These are phyloP conservation scores for Cyprinus carpio DNA, from an alignment of 2,113 vertebrate genomes.

Conservation along the genomic window DNA sequence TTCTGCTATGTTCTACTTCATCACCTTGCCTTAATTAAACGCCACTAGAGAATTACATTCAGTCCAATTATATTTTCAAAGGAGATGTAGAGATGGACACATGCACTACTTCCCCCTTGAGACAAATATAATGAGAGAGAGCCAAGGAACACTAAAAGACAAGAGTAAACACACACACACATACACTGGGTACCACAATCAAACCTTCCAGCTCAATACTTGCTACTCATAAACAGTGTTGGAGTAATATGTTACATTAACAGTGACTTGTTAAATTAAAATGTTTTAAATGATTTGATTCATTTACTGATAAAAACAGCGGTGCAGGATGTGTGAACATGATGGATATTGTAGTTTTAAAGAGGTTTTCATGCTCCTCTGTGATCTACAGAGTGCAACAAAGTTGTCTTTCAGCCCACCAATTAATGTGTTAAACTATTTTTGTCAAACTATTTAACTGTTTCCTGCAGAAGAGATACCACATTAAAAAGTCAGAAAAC, in stretches of 20 bases:
- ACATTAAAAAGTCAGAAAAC: neutral
- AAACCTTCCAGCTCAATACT: neutral
- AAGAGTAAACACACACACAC: neutral
- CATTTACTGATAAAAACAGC: neutral
- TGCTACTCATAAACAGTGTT: conserved; percentile 7
- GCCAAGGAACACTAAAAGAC: neutral
- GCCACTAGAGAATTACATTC: conserved; percentile 44
- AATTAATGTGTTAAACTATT: neutral
- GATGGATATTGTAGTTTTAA: neutral
- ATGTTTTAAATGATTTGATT: neutral
- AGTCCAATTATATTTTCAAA: conserved; percentile 54
- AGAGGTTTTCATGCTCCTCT: neutral
- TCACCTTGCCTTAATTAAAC: conserved; percentile 56
- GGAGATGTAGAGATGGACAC: conserved; percentile 36
- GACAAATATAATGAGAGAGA: conserved; percentile 23
- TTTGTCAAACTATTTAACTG: neutral
- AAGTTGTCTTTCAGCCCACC: neutral
- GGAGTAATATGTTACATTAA: neutral
- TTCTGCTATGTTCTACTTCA: conserved; percentile 57
- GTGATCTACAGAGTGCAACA: neutral
- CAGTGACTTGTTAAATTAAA: neutral
- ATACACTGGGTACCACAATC: neutral
- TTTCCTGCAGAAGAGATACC: neutral
- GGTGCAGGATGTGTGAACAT: neutral
- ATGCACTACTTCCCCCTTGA: conserved; percentile 26